Percentiles rank a stretch among this genome's conserved stretches.
Evolutionary conservation across 2,113 vertebrate species (phyloP).

Genomic region (Semicossyphus pulcher): DNA sequence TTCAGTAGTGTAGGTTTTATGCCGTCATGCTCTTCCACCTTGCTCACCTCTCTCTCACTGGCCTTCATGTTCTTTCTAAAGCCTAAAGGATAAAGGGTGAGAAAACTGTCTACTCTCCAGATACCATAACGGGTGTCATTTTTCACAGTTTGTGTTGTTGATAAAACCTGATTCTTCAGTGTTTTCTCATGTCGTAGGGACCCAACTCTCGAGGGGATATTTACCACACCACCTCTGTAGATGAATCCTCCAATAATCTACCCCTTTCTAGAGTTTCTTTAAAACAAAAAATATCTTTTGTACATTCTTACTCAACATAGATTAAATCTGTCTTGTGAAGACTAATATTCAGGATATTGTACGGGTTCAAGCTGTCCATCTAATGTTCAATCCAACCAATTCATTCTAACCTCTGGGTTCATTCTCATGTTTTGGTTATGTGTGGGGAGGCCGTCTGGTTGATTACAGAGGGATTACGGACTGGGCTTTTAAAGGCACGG

Average conservation of each 20-base stretch:
- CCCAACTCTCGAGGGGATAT: neutral
- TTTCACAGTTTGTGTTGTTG: constrained; percentile 30
- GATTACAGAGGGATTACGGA: constrained; percentile 67
- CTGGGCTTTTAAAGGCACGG: constrained; percentile 62
- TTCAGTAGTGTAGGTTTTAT: neutral
- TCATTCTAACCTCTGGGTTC: constrained; percentile 27
- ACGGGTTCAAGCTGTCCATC: constrained; percentile 13
- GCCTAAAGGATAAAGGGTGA: neutral
- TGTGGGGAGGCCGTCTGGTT: constrained; percentile 35
- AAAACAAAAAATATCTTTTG: too few species aligned
- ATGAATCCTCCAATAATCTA: neutral
- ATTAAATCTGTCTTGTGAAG: neutral
- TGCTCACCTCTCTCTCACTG: neutral
- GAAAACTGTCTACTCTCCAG: constrained; percentile 2
- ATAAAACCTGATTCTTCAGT: neutral
- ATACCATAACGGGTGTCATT: constrained; percentile 4
- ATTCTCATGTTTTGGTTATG: constrained; percentile 46
- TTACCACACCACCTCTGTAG: neutral
- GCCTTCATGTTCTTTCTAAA: neutral
- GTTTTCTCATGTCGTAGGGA: constrained; percentile 9
- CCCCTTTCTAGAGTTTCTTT: neutral
- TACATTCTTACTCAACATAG: too few species aligned
- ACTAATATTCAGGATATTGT: constrained; percentile 3
- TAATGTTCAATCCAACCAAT: constrained; percentile 46
- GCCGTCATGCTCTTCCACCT: neutral